phyloP scores from a whole-genome alignment of 1,140 invertebrate genomes.

The Gonatopus flavifemur region DNA sequence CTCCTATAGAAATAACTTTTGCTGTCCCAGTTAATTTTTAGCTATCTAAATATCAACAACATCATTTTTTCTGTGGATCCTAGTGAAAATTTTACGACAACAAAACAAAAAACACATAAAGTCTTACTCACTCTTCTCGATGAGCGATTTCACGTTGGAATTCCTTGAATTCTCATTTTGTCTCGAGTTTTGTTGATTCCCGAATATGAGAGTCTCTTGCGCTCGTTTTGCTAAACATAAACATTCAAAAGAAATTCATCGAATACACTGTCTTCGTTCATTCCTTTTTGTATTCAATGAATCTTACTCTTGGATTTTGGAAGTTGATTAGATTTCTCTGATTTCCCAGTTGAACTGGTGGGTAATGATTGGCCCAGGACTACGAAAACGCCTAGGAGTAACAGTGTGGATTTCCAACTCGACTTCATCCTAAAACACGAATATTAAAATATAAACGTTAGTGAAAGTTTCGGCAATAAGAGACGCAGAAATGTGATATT shows the following conservation, averaged over 20 bases:
- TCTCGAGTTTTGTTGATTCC: conserved; percentile 55
- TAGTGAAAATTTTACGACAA: too few relatives aligned
- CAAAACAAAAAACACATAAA: background rate
- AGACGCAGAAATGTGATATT: too few relatives aligned
- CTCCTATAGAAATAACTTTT: conserved; percentile 3
- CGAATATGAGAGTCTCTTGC: conserved; percentile 55
- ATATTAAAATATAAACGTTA: too few relatives aligned
- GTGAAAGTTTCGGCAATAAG: too few relatives aligned
- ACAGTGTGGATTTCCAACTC: too few relatives aligned
- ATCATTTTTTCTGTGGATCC: background rate
- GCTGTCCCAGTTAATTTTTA: background rate
- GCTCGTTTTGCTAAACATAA: conserved; percentile 49
- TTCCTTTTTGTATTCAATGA: background rate
- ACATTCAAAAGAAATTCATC: background rate
- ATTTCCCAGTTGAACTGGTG: conserved; percentile 29
- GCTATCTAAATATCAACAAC: background rate
- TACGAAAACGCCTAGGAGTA: conserved; percentile 19
- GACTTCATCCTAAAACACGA: too few relatives aligned
- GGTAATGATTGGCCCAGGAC: conserved; percentile 27
- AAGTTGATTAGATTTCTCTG: conserved; percentile 32
- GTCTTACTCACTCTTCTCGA: conserved; percentile 44
- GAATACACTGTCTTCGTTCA: background rate
- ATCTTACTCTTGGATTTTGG: conserved; percentile 41
- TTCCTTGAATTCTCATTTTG: conserved; percentile 27
- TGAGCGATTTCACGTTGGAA: conserved; percentile 23